Evolutionary conservation across 2,113 vertebrate species (phyloP).

Genomic region (Neopipo cinnamomea): DNA sequence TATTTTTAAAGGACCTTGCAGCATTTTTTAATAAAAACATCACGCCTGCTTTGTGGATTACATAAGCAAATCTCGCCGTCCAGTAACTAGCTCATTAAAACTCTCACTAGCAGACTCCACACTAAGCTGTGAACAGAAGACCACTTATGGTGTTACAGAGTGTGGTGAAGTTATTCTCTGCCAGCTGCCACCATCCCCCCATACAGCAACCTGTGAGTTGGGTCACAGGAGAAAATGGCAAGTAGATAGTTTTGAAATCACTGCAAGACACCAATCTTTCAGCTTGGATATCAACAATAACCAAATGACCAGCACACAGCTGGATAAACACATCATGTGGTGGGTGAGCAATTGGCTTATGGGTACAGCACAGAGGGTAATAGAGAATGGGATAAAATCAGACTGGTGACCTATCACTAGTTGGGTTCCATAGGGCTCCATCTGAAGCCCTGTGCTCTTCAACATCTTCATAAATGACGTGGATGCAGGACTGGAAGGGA

Average conservation of each 20-base stretch:
- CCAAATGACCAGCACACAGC: not conserved
- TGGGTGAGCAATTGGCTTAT: not conserved
- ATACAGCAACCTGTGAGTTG: not conserved
- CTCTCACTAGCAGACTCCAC: not conserved
- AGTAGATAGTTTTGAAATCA: not conserved
- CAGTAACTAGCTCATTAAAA: not conserved
- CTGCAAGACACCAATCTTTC: not conserved
- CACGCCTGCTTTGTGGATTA: not conserved
- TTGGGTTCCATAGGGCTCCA: not conserved
- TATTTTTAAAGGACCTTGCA: not conserved
- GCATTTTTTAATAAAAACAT: not conserved
- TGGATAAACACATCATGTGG: not conserved
- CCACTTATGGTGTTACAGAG: not conserved
- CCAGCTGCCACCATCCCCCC: accelerated
- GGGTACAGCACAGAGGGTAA: not conserved
- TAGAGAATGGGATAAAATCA: not conserved
- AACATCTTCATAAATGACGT: not conserved
- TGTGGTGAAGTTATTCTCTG: not conserved
- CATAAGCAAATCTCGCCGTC: not conserved
- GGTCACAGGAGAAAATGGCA: not conserved
- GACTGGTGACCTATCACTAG: not conserved
- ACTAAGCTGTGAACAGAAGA: not conserved
- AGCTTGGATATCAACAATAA: not conserved
- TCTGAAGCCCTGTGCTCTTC: not conserved
- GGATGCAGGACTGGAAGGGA: not conserved